Evolutionary conservation across 1,140 invertebrate genomes (phyloP), one percentile per base, ranked within the genome.

Genomic region (Copidosoma floridanum): DNA sequence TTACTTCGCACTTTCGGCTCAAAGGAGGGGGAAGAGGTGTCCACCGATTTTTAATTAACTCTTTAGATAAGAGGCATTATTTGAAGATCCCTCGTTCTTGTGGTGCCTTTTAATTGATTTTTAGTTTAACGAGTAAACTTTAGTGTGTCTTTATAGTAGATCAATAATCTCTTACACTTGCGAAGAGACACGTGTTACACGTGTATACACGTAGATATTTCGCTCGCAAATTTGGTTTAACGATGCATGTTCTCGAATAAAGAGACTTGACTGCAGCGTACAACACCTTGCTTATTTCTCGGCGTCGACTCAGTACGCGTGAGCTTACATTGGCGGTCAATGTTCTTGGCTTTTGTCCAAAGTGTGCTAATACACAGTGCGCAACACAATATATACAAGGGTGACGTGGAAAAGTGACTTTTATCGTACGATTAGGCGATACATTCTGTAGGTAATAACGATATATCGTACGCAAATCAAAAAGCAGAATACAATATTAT

Each of bases 301-400:
- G 20, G 32, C 20, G 26, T n/a, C 29, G 47, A 50, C 14, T 20
- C 37, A 11, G 0, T 8, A 8, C 37, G 11, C 14, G n/a, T n/a
- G 2, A 44, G 43, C 43, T 18, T 53, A 14, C 16, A 53, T 53
- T 12, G 6, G 38, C 40, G 26, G 52, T 55, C 52, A 55, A 44
- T 55, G 44, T 56, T 29, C 18, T 46, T 46, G 41, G 53, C 43
- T 2, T 4, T 2, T 2, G 6, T 56, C 53, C 53, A 46, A 47
- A 57, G n/a, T n/a, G n/a, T n/a, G n/a, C n/a, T n/a, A n/a, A n/a
- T n/a, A 18, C 1, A n/a, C 10, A 29, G 11, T 43, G 32, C 38
- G 8, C 41, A 56, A 16, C 16, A 7, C 5, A n/a, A 8, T 32
- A 20, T 26, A 20, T 26, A 54, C 37, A 16, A 43, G 52, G 20